phyloP scores from a whole-genome alignment of 2,113 vertebrate genomes.

The Oryzias woworae region DNA sequence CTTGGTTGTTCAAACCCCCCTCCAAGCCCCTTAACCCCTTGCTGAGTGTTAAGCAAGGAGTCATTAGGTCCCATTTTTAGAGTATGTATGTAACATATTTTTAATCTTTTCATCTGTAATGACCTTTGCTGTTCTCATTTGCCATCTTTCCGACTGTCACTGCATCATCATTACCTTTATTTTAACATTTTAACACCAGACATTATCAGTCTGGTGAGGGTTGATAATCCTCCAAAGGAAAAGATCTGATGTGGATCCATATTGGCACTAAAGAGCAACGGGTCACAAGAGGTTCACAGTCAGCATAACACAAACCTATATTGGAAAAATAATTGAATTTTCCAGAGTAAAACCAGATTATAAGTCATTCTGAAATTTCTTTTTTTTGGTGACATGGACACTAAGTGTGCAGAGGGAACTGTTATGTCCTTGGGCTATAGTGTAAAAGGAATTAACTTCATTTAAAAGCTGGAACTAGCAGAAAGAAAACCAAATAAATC shows the following conservation, averaged over 20 bases:
- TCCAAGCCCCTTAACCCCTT: too few species aligned
- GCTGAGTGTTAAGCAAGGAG: too few species aligned
- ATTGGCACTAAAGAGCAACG: background rate
- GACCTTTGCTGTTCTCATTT: too few species aligned
- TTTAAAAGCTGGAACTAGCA: conserved; percentile 28
- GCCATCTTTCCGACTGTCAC: too few species aligned
- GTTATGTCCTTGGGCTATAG: conserved; percentile 40
- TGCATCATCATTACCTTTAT: too few species aligned
- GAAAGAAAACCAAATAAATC: conserved; percentile 7
- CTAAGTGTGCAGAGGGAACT: conserved; percentile 34
- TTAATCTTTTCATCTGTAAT: too few species aligned
- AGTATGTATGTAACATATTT: too few species aligned
- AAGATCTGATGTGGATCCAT: conserved; percentile 8
- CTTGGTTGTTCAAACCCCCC: too few species aligned
- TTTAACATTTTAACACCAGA: background rate
- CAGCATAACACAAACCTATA: background rate
- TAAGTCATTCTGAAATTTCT: conserved; percentile 26
- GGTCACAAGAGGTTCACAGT: conserved; percentile 2
- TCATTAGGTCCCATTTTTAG: too few species aligned
- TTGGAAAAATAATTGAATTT: conserved; percentile 19
- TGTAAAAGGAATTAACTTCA: conserved; percentile 48
- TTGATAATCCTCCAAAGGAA: conserved; percentile 1
- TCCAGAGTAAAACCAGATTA: conserved; percentile 26
- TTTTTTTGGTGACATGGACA: conserved; percentile 38
- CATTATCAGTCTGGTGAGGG: background rate